Evolutionary conservation across 2,888 invertebrate genomes (phyloP), one percentile per base, ranked within the genome.

Genomic region (Linnaemya tessellans): DNA sequence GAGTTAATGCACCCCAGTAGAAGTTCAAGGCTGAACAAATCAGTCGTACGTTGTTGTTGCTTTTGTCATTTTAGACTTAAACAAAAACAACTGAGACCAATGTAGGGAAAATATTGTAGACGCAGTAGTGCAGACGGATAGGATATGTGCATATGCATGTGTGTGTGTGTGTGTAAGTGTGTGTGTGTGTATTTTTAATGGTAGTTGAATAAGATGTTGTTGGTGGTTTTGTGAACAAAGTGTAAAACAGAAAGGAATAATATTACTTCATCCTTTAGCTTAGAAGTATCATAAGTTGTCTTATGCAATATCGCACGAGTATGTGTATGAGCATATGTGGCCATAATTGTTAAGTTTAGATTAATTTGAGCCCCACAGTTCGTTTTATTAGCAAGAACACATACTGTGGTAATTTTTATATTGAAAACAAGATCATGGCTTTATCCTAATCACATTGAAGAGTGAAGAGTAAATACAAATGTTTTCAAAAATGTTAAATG

Each of bases 21-120:
- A 92, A 92, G 91, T 92, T 92, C 91, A 92, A 92, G 91, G 91
- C 91, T 92, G 91, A 90, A 89, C 90, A 90, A 91, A 90, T 90
- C 90, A 90, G 90, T 90, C 90, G 90, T 80, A 62, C 56, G 73
- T 75, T 80, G 70, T 58, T 77, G 65, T 64, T 58, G 65, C 73
- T 58, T 83, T 58, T 82, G 58, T 65, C 71, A 77, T 73, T 83
- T 54, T 56, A 70, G 68, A 56, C 70, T 77, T 77, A 70, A 81
- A 75, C 70, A 58, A 80, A 80, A 80, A 80, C 35, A 80, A 74
- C 5, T 13, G 49, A 60, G 46, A 22, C 71, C 30, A 80, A 68
- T 51, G 25, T 51, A 62, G 22, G 58, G 38, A 62, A 62, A 62
- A 51, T 51, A 60, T 60, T 60, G 46, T 7, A 46, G 20, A 58